Evolutionary conservation across 2,888 invertebrate species (phyloP), one percentile per base, ranked within the genome.

Genomic region (Macrophya annulata): DNA sequence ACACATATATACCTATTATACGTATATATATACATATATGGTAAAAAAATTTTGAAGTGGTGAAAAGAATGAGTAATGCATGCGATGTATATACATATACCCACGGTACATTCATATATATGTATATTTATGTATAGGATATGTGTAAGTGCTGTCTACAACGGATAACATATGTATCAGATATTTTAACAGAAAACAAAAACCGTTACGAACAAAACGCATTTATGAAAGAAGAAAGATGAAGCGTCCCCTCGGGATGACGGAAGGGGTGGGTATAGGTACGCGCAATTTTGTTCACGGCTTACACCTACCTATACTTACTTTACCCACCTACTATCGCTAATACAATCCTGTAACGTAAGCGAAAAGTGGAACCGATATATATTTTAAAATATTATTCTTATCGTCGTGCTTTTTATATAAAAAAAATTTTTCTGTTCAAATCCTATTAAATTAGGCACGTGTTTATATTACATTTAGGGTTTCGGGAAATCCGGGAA

Each of bases 331-430:
- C 25, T 43, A 25, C 77, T 81, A 62, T 81, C 62, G 81, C 81
- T 81, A 62, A 79, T 79, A 55, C 76, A 25, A 76, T 76, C 76
- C 76, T 25, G 76, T 76, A 76, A 76, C 25, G 48, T 6, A 76
- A 76, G 76, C 48, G 71, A 25, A 51, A 76, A 76, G 76, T 76
- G 76, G 76, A 76, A 25, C 76, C 76, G 76, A 76, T 76, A 76
- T 76, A 48, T 76, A 15, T 76, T 48, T 2, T 12, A 25, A 51
- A 25, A 76, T 76, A 48, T 48, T 76, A 48, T 25, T 76, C 55
- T 79, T 40, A 79, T 79, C 59, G 31, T 31, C 31, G 15, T 43
- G 12, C 55, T 77, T 55, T 51, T n/a, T n/a, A n/a, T n/a, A n/a
- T n/a, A n/a, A n/a, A n/a, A n/a, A n/a, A n/a, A n/a, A n/a, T n/a